Evolutionary conservation across 2,797 vertebrate genomes (phyloP), one percentile per base, ranked within the genome.

Genomic region (Liasis olivaceus): DNA sequence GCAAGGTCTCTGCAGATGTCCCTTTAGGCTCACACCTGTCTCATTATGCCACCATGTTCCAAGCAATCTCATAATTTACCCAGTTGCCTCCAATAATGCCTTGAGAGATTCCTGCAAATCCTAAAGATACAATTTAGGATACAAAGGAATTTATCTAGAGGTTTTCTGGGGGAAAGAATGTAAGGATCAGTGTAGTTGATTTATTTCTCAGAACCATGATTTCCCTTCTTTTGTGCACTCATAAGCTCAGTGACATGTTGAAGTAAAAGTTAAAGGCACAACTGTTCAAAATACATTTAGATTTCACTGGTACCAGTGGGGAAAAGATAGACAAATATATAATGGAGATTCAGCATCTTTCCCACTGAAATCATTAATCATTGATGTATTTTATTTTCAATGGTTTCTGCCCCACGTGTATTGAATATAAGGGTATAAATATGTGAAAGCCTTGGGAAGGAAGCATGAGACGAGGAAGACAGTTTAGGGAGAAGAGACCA

Each of bases 11-110:
- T 54, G 0, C 1, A 84, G 56, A 36, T 4, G 0, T 7, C 77
- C 92, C 93, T 72, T 54, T 59, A 60, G 93, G 88, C 92, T 95
- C 72, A 42, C 93, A 84, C 94, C 63, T 81, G 93, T n/a, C 28
- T 92, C 88, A 51, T 64, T 94, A 59, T 91, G 54, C 0, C 36
- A 31, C 60, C 58, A 90, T 89, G 42, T 69, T 12, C 42, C 87
- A 86, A 22, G 12, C 12, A 26, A 14, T 22, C 47, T 5, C 0
- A 12, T 60, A 64, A 72, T 87, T 62, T 72, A 15, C 0, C 13
- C 91, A 60, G 63, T 36, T 90, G 60, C 47, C 59, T n/a, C 62
- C 9, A 84, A 72, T n/a, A 42, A n/a, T 24, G 77, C 59, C n/a
- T 36, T 17, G n/a, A 4, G 3, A 88, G 47, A 0, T 31, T 36